phyloP scores from a whole-genome alignment of 2,888 invertebrate genomes.

The Scaptomyza cyrtandrae region DNA sequence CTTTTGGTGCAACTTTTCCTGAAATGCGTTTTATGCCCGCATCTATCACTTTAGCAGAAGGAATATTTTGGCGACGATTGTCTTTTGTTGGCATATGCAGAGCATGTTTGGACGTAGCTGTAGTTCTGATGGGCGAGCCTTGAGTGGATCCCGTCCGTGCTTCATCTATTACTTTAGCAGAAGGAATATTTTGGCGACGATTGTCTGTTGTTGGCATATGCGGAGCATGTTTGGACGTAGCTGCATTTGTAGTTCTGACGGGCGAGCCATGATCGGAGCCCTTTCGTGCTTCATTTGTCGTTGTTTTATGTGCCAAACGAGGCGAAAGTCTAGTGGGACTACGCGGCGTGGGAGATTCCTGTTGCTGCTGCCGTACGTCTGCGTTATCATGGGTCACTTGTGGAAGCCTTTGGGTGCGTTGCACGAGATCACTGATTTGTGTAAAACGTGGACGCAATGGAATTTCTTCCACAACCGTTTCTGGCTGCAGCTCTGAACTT shows the following conservation, averaged over 20 bases:
- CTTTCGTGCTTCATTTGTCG: neutral
- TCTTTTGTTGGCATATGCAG: neutral
- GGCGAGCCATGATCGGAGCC: neutral
- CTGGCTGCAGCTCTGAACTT: conserved; percentile 9
- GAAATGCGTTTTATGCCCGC: conserved; percentile 30
- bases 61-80: neutral
- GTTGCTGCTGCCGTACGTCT: neutral
- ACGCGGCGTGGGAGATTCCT: neutral
- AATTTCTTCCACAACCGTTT: neutral
- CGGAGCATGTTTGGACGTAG: neutral
- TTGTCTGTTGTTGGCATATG: neutral
- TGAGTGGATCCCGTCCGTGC: neutral
- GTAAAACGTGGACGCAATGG: conserved; percentile 71
- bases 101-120: neutral
- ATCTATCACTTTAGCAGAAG: conserved; percentile 53
- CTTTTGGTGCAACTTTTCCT: neutral
- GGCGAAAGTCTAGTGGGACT: conserved; percentile 28
- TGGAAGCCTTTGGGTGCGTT: conserved; percentile 2
- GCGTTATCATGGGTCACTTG: neutral
- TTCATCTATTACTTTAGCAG: conserved; percentile 53
- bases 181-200: neutral
- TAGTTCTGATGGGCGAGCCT: neutral
- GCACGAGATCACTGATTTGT: conserved; percentile 76
- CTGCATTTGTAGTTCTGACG: neutral
- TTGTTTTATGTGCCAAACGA: conserved; percentile 30